Percentiles rank a stretch among this genome's conserved stretches.
These are phyloP conservation scores for Distichodus sexfasciatus DNA, from an alignment of 2,797 vertebrate genomes.

Conservation along the genomic window DNA sequence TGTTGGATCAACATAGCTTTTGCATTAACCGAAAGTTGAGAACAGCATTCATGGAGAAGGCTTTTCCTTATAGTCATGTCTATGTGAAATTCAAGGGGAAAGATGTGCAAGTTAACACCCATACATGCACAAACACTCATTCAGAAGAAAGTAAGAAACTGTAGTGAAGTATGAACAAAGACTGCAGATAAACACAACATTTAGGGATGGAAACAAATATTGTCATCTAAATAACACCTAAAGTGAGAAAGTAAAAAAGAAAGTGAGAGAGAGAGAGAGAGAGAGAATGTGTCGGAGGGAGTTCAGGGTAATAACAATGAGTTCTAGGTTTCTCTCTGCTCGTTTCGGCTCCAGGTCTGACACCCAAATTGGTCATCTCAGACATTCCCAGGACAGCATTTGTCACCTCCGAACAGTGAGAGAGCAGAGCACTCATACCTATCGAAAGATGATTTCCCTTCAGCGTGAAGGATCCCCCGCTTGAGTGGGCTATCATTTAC, in stretches of 20 bases:
- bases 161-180: background rate
- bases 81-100: too few relatives aligned
- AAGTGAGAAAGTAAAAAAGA: background rate
- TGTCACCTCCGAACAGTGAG: conserved; percentile 22
- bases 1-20: too few relatives aligned
- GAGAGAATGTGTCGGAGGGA: conserved; percentile 1
- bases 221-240: background rate
- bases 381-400: conserved; percentile 25
- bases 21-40: too few relatives aligned
- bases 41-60: too few relatives aligned
- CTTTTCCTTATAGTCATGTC: too few relatives aligned
- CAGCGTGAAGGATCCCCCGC: conserved; percentile 15
- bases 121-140: background rate
- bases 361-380: conserved; percentile 39
- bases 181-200: too few relatives aligned
- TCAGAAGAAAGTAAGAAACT: background rate
- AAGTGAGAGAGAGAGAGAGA: background rate
- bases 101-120: background rate
- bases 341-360: conserved; percentile 15
- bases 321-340: conserved; percentile 13
- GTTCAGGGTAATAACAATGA: conserved; percentile 23
- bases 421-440: conserved; percentile 16
- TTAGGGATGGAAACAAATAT: background rate
- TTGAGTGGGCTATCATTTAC: conserved; percentile 28
- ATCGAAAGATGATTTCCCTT: conserved; percentile 34